Evolutionary conservation across 2,113 vertebrate genomes (phyloP).

Genomic region (Rhinoptilus africanus): DNA sequence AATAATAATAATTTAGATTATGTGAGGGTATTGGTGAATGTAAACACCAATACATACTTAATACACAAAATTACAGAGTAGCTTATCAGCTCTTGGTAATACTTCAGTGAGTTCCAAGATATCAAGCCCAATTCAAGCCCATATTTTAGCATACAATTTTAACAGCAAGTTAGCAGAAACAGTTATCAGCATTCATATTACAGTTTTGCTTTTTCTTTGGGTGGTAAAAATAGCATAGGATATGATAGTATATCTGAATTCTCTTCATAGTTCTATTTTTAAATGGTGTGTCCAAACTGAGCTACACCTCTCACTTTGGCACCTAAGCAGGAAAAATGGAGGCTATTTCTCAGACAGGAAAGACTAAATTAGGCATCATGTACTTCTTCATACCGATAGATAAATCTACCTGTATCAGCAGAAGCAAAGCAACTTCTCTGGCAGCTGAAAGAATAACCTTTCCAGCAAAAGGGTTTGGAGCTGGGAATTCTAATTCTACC

Average conservation of each 20-base stretch:
- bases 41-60: neutral
- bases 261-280: neutral
- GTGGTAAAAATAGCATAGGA: neutral
- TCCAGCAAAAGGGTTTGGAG: neutral
- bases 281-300: neutral
- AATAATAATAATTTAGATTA: neutral
- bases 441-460: neutral
- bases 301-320: neutral
- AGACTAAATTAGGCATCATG: neutral
- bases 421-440: neutral
- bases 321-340: neutral
- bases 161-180: neutral
- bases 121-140: neutral
- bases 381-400: neutral
- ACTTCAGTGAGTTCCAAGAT: neutral
- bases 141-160: neutral
- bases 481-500: neutral
- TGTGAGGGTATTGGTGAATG: neutral
- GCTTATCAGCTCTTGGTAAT: neutral
- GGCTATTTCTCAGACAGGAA: neutral
- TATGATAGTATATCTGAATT: neutral
- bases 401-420: neutral
- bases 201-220: neutral
- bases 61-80: neutral
- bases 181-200: neutral